Evolutionary conservation across 1,140 invertebrate genomes (phyloP).

Genomic region (Drosophila elegans): DNA sequence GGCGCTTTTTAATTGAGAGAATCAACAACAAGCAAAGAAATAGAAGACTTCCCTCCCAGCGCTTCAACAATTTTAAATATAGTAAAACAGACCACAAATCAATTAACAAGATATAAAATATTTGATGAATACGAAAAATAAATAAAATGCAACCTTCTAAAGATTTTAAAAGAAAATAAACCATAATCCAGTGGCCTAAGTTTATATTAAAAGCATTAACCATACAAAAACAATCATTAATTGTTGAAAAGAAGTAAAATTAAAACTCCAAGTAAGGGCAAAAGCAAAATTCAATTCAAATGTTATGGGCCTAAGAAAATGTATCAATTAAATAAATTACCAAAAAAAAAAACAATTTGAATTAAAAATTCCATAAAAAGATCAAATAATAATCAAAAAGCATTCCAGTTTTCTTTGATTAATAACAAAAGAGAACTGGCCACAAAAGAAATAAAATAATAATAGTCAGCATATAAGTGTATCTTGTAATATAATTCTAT

Average conservation of each 20-base stretch:
- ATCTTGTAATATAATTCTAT: slow-evolving; percentile 15
- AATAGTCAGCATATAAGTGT: background rate
- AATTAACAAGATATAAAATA: slow-evolving; percentile 17
- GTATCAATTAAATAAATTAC: too few relatives aligned
- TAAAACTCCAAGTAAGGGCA: too few relatives aligned
- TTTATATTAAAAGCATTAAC: too few relatives aligned
- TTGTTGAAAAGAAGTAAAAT: too few relatives aligned
- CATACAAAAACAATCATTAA: too few relatives aligned
- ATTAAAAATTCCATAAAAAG: background rate
- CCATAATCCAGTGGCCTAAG: too few relatives aligned
- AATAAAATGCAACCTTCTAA: background rate
- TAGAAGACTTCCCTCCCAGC: background rate
- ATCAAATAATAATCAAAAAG: background rate
- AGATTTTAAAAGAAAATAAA: slow-evolving; percentile 1
- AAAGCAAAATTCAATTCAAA: too few relatives aligned
- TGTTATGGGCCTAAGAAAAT: too few relatives aligned
- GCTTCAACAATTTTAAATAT: background rate
- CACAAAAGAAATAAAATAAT: slow-evolving; percentile 12
- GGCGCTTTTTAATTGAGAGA: slow-evolving; percentile 35
- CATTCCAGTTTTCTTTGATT: background rate
- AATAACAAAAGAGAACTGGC: too few relatives aligned
- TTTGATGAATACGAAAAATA: background rate
- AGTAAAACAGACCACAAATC: background rate
- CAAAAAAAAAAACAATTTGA: too few relatives aligned
- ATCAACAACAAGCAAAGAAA: slow-evolving; percentile 9